A percentile compares a stretch with the other conserved stretches of the same genome.
These are phyloP conservation scores for Apamea crenata DNA, from an alignment of 2,888 invertebrate species.

Conservation along the genomic window DNA sequence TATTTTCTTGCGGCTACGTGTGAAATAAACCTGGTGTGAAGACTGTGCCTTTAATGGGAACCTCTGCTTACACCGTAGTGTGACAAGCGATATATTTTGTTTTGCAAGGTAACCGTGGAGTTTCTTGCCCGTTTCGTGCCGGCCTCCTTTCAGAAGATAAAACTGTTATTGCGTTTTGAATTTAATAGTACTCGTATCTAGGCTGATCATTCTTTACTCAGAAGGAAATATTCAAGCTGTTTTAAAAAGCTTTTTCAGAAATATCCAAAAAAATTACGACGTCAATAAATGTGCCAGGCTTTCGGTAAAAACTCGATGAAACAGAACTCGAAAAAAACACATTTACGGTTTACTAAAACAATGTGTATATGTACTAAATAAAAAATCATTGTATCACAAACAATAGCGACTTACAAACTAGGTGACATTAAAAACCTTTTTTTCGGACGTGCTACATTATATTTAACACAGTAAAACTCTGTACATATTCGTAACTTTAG, in stretches of 20 bases:
- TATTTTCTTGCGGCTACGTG: constrained; percentile 66
- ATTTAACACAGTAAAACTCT: neutral
- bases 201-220: neutral
- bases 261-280: neutral
- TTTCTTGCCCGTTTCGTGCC: too few species aligned
- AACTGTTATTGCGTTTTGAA: neutral
- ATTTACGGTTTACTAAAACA: neutral
- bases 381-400: neutral
- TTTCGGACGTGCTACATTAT: neutral
- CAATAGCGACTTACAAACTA: neutral
- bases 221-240: neutral
- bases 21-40: constrained; percentile 69
- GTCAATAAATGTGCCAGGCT: neutral
- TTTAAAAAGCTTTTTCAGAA: neutral
- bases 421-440: neutral
- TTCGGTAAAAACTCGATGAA: too few species aligned
- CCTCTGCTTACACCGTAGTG: constrained; percentile 63
- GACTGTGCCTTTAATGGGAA: constrained; percentile 70
- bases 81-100: constrained; percentile 13
- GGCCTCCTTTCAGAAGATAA: neutral
- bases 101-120: neutral
- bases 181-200: neutral
- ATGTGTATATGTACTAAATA: neutral
- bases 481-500: neutral
- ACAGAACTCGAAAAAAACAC: neutral